phyloP scores from a whole-genome alignment of 2,888 invertebrate species.

The Lithosia quadra region DNA sequence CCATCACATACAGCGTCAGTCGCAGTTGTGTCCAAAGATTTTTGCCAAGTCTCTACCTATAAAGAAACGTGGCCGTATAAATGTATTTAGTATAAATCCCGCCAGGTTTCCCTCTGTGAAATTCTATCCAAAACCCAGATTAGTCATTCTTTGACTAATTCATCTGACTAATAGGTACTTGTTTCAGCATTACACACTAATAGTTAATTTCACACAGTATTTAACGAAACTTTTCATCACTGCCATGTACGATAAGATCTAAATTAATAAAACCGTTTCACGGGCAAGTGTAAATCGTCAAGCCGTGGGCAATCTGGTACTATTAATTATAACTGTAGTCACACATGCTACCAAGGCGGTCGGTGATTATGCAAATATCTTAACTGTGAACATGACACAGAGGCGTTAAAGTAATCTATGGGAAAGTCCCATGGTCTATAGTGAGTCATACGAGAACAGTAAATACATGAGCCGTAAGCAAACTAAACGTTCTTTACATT shows the following conservation, averaged over 20 bases:
- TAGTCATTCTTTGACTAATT: background rate
- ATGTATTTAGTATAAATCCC: too few relatives aligned
- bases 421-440: conserved; percentile 7
- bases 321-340: conserved; percentile 9
- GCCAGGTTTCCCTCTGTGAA: background rate
- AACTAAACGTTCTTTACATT: background rate
- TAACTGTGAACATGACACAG: conserved; percentile 10
- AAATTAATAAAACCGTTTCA: conserved; percentile 3
- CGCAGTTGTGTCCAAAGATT: too few relatives aligned
- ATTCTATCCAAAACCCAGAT: background rate
- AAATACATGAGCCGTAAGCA: background rate
- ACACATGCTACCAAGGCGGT: conserved; percentile 2
- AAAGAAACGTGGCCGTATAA: too few relatives aligned
- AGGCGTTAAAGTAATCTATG: conserved; percentile 7
- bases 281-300: background rate
- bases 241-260: background rate
- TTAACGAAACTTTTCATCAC: background rate
- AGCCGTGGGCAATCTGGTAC: background rate
- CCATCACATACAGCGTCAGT: too few relatives aligned
- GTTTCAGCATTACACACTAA: background rate
- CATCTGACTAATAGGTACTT: background rate
- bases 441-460: conserved; percentile 11
- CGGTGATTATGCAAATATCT: conserved; percentile 18
- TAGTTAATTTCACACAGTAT: background rate
- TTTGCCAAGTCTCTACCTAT: too few relatives aligned